Conservation (phyloP, 2,888 invertebrate species). For the Bedellia somnulentella region DNA sequence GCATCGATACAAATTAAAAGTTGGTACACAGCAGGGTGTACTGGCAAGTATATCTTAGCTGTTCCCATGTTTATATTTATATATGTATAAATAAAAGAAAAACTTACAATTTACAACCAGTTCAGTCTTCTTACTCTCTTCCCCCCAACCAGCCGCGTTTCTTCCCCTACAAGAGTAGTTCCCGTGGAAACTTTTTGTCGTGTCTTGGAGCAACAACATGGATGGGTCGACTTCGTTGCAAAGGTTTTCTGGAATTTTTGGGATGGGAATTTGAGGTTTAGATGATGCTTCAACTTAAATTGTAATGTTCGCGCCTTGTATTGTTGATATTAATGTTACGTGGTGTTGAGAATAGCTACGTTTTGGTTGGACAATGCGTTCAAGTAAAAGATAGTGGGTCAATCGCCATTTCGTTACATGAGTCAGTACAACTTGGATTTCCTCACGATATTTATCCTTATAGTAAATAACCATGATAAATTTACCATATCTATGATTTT, state of each 20-base stretch:
- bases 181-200: conserved; percentile 88
- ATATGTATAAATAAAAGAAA: not conserved
- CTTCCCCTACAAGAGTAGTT: conserved; percentile 92
- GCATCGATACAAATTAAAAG: too few species aligned
- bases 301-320: not conserved
- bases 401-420: too few species aligned
- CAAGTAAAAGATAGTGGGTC: too few species aligned
- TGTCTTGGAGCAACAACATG: conserved; percentile 79
- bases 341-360: not conserved
- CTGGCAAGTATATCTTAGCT: too few species aligned
- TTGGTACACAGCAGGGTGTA: too few species aligned
- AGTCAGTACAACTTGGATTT: too few species aligned
- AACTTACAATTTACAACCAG: conserved; percentile 80
- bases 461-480: too few species aligned
- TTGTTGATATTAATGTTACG: not conserved
- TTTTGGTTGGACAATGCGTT: too few species aligned
- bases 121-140: conserved; percentile 73
- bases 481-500: too few species aligned
- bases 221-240: conserved; percentile 87
- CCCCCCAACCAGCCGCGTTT: conserved; percentile 89
- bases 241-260: conserved; percentile 41
- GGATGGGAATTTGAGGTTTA: not conserved
- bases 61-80: too few species aligned
- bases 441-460: too few species aligned
- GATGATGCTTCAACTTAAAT: not conserved